phyloP scores from a whole-genome alignment of 1,140 invertebrate species.

The Caenorhabditis briggsae region DNA sequence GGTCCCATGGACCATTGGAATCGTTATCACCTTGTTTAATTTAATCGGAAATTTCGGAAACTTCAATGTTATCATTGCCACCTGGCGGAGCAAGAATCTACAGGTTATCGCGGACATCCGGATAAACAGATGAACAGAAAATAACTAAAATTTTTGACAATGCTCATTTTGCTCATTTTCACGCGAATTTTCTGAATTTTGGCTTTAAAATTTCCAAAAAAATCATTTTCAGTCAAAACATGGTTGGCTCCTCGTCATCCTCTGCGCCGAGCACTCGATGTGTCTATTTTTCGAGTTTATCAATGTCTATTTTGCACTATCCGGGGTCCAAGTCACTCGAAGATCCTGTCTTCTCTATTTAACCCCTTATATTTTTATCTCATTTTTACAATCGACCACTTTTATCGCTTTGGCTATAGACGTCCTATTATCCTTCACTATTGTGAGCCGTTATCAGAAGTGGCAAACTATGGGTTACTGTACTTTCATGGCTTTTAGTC shows the following conservation, averaged over 20 bases:
- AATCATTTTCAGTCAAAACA: conserved; percentile 1
- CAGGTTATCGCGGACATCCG: neutral
- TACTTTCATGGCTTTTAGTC: neutral
- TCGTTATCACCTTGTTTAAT: neutral
- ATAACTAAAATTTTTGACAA: too few relatives aligned
- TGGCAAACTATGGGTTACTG: neutral
- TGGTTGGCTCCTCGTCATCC: conserved; percentile 9
- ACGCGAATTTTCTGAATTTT: too few relatives aligned
- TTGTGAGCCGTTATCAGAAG: conserved; percentile 23
- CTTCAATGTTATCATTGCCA: neutral
- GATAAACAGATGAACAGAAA: too few relatives aligned
- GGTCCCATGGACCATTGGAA: neutral
- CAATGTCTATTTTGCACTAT: neutral
- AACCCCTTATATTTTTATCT: conserved; percentile 18
- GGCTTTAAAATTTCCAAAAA: neutral
- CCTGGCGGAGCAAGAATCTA: neutral
- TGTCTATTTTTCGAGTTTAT: conserved; percentile 24
- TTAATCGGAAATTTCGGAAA: conserved; percentile 7
- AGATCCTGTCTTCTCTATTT: neutral
- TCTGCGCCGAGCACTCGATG: conserved; percentile 2
- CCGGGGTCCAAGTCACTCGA: neutral
- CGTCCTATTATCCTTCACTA: neutral
- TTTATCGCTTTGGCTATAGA: conserved; percentile 12
- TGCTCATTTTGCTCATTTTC: too few relatives aligned
- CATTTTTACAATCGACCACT: conserved; percentile 7